phyloP scores from a whole-genome alignment of 2,113 vertebrate genomes.

The Manacus vitellinus region DNA sequence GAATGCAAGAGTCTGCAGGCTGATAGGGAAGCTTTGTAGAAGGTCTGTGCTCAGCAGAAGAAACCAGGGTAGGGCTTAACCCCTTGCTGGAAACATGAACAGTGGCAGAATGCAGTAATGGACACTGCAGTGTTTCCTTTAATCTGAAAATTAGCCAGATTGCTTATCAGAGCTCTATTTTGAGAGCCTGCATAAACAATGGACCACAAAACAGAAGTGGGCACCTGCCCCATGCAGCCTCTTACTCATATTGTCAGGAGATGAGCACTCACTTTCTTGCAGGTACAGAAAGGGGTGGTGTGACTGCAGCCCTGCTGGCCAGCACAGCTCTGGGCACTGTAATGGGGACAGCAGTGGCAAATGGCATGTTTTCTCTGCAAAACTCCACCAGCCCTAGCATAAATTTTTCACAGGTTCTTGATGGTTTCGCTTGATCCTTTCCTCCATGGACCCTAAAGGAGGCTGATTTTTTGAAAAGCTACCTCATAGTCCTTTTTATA shows the following conservation, averaged over 20 bases:
- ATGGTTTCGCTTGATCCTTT: neutral
- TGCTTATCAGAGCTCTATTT: neutral
- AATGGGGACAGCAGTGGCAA: neutral
- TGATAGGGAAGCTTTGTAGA: neutral
- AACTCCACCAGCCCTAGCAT: neutral
- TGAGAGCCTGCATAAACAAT: fast-evolving
- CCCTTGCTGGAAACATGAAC: neutral
- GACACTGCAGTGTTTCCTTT: neutral
- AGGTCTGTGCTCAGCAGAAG: neutral
- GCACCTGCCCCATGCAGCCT: neutral
- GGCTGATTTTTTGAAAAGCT: neutral
- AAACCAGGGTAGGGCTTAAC: neutral
- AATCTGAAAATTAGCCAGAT: neutral
- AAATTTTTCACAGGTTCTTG: neutral
- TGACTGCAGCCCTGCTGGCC: neutral
- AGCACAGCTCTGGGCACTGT: neutral
- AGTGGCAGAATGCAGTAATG: neutral
- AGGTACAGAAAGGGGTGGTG: neutral
- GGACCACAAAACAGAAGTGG: neutral
- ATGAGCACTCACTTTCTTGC: neutral
- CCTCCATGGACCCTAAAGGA: neutral
- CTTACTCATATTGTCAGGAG: neutral
- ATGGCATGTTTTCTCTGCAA: fast-evolving
- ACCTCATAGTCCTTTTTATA: neutral
- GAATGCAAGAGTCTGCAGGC: neutral